Evolutionary conservation across 2,888 invertebrate species (phyloP).

Genomic region (Eupithecia subumbrata): DNA sequence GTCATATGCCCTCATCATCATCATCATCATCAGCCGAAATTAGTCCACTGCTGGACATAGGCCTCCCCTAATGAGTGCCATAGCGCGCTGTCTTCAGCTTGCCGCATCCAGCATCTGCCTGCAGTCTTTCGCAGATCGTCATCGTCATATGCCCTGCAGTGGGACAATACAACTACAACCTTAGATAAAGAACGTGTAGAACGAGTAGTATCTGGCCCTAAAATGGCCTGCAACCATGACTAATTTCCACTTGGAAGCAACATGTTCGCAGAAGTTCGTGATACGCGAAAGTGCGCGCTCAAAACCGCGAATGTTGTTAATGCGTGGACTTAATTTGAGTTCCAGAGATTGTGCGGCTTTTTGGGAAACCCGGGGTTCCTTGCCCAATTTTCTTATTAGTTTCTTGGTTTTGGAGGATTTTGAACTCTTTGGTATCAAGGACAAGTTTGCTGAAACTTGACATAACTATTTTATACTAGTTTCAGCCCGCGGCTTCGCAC

Average conservation of each 20-base stretch:
- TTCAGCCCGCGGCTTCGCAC: background rate
- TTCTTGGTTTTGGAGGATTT: slow-evolving; percentile 3
- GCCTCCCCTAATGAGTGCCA: no score
- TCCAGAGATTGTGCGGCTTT: slow-evolving; percentile 21
- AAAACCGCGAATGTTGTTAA: slow-evolving; percentile 35
- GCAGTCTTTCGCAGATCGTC: no score
- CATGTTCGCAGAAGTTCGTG: slow-evolving; percentile 3
- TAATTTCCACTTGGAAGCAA: background rate
- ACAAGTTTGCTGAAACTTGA: background rate
- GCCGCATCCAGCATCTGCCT: no score
- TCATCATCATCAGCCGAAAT: no score
- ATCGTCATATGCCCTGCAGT: no score
- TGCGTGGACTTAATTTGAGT: slow-evolving; percentile 31
- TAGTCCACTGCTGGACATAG: no score
- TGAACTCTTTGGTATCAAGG: slow-evolving; percentile 1
- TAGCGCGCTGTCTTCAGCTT: no score
- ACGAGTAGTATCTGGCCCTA: background rate
- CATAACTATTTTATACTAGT: background rate
- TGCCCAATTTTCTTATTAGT: slow-evolving; percentile 6
- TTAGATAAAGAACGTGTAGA: no score
- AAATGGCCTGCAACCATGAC: background rate
- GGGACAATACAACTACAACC: no score
- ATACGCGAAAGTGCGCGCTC: slow-evolving; percentile 20
- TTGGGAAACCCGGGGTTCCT: background rate
- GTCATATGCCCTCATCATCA: no score